Evolutionary conservation across 2,113 vertebrate species (phyloP), one percentile per base, ranked within the genome.

Genomic region (Marcusenius ussheri): DNA sequence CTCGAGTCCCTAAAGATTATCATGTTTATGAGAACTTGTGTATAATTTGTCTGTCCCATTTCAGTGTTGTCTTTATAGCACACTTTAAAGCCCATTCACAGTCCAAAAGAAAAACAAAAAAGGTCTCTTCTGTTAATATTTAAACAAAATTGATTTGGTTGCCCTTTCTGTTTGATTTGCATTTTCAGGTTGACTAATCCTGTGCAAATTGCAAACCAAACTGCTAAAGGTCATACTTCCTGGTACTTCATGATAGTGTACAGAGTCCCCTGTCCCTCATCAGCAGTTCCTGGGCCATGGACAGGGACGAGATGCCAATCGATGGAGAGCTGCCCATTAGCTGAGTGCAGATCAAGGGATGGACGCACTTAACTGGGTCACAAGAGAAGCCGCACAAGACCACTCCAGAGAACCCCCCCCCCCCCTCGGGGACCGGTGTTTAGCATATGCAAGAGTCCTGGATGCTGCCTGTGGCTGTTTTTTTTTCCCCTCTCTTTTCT

Each of bases 331-430:
- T 93, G 90, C 93, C 94, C 93, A 94, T 95, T 93, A 96, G 94
- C 93, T 89, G 96, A 96, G 95, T 94, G 94, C 93, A 93, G 93
- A 94, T 92, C 93, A 96, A 96, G 95, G 95, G 93, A 95, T 95
- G 11, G 85, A 53, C n/a, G 49, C 24, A 35, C 49, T 94, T 92
- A 92, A 95, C 91, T 92, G 90, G 93, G 92, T 91, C 91, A 19
- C 91, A 87, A 27, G 93, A 91, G 93, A 92, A 90, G 91, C 88
- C 74, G 83, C 31, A 91, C 77, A 31, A 85, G 66, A 53, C 35
- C 39, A 66, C 90, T 90, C 91, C 74, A 90, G 90, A 87, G 39
- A 84, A 84, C 51, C 35, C 90, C 74, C 50, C 3, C 53, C 77
- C 87, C 87, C 45, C 77, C 50, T 80, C 17, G 5, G 84, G 88